Percentiles rank a stretch among this genome's conserved stretches.
Conservation (phyloP, 2,797 vertebrate genomes). For the Odontamblyopus lacepedii region DNA sequence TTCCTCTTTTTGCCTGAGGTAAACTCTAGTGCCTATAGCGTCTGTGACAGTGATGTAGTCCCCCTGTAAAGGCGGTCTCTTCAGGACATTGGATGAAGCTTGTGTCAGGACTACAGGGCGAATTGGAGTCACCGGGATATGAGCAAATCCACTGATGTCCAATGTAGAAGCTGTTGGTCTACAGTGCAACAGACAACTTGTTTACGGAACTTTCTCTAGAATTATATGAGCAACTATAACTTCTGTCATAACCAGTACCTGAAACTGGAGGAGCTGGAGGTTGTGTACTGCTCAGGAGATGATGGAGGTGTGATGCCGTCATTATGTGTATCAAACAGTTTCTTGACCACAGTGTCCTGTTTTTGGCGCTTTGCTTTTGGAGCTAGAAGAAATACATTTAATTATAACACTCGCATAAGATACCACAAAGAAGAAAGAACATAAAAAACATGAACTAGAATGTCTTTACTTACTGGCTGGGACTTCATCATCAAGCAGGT, state of each 20-base stretch:
- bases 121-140: constrained; percentile 57
- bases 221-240: neutral
- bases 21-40: constrained; percentile 82
- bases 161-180: constrained; percentile 36
- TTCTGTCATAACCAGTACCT: neutral
- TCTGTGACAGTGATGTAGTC: constrained; percentile 92
- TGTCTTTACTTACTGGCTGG: constrained; percentile 65
- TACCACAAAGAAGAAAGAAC: neutral
- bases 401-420: neutral
- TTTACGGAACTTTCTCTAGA: neutral
- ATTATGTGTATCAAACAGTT: constrained; percentile 74
- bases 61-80: constrained; percentile 85
- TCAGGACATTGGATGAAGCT: constrained; percentile 65
- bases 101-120: constrained; percentile 16
- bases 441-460: neutral
- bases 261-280: constrained; percentile 65
- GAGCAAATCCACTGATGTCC: constrained; percentile 74
- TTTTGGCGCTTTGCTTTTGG: constrained; percentile 76
- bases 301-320: constrained; percentile 75
- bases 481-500: constrained; percentile 40
- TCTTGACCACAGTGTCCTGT: constrained; percentile 81
- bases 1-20: constrained; percentile 82
- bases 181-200: constrained; percentile 25
- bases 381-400: constrained; percentile 59
- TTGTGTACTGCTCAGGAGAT: constrained; percentile 67